Evolutionary conservation across 1,140 invertebrate genomes (phyloP).

Genomic region (Notospermus geniculatus): DNA sequence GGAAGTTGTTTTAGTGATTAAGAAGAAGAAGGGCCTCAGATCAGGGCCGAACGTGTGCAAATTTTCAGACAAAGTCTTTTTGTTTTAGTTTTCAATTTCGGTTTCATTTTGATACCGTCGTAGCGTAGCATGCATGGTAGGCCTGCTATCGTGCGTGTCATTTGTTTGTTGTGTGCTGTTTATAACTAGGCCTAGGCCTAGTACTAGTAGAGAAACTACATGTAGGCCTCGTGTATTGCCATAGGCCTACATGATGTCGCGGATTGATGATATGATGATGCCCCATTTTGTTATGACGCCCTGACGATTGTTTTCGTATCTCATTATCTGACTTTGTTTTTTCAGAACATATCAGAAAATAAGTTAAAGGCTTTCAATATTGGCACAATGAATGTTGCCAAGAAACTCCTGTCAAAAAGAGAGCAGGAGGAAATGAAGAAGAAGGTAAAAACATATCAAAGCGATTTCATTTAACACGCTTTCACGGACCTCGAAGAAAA

Average conservation of each 20-base stretch:
- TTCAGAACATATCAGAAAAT: slow-evolving; percentile 44
- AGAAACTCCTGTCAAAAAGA: slow-evolving; percentile 75
- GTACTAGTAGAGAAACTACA: no score
- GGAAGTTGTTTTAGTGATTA: slow-evolving; percentile 8
- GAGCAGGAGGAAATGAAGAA: slow-evolving; percentile 84
- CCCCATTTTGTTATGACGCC: no score
- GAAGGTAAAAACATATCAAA: slow-evolving; percentile 62
- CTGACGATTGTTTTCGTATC: slow-evolving; percentile 6
- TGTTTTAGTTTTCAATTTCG: slow-evolving; percentile 2
- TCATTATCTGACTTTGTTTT: slow-evolving; percentile 6
- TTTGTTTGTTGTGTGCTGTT: no score
- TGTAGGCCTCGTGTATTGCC: no score
- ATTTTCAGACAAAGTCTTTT: no score
- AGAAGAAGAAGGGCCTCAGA: no score
- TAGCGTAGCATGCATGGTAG: neutral
- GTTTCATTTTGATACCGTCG: neutral
- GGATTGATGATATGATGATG: no score
- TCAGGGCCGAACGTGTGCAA: no score
- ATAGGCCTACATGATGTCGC: no score
- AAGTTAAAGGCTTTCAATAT: slow-evolving; percentile 81
- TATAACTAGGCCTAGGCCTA: no score
- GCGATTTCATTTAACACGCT: neutral
- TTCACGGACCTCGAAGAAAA: no score
- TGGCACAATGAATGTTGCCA: slow-evolving; percentile 70
- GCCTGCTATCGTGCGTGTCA: no score